Evolutionary conservation across 2,797 vertebrate genomes (phyloP), one percentile per base, ranked within the genome.

Genomic region (Neosilurus hyrtlii): DNA sequence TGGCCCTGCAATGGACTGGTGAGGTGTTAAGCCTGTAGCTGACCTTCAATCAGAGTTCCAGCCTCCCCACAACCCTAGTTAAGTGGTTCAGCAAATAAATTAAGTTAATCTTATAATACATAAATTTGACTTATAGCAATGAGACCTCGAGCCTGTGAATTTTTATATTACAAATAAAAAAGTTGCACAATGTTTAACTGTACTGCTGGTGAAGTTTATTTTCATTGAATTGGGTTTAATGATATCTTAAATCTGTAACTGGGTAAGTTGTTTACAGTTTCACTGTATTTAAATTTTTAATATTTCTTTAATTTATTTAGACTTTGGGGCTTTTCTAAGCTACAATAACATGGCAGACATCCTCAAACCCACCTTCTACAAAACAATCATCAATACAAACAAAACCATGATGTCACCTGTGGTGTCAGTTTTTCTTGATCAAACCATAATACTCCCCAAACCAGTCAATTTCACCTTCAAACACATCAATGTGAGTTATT

Each of bases 401-500:
- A 85, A 82, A 71, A 73, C 57, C 4, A 66, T 84, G 8, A n/a
- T 70, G 10, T 70, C 67, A 37, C 37, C 14, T 49, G 87, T 93
- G 3, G 74, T 92, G 68, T 90, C 88, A 5, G 92, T 88, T 0
- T 22, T 89, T 3, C 3, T 93, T 63, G 88, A 88, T 0, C 24
- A 35, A 49, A 73, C 87, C 3, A 49, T 7, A 62, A 82, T 85
- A 80, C 88, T 93, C 73, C 87, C 88, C 0, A 82, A 91, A 78
- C 88, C 90, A 0, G 90, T 92, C 86, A 92, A 92, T 86, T 91
- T 94, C 51, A 93, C 93, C 75, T 87, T 94, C 67, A 66, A 86
- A 2, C 92, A 94, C 82, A 91, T 81, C 73, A 86, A 87, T 89
- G 93, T 93, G 2, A 26, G 30, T 57, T 43, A 15, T 70, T n/a